These are phyloP conservation scores for Burhinus bistriatus DNA, from an alignment of 2,113 vertebrate genomes.

Conservation along the genomic window DNA sequence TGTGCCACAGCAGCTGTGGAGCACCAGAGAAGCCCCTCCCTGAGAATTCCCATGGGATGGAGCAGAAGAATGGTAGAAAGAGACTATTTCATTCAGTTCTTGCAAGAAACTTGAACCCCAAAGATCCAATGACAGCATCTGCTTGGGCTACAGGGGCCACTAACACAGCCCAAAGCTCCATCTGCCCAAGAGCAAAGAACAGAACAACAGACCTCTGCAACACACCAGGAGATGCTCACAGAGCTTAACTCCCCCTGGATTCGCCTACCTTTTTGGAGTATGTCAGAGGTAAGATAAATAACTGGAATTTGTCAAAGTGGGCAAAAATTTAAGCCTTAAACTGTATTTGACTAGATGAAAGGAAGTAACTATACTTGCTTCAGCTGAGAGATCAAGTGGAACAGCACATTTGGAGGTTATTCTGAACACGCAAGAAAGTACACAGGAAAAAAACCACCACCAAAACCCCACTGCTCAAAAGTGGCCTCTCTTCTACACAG, in stretches of 20 bases:
- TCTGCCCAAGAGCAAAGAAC: background rate
- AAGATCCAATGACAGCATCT: background rate
- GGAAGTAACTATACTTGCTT: background rate
- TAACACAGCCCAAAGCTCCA: background rate
- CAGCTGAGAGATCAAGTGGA: background rate
- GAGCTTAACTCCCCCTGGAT: background rate
- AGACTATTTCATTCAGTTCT: background rate
- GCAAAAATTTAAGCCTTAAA: background rate
- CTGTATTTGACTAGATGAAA: background rate
- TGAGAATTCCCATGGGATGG: background rate
- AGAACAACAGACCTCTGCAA: background rate
- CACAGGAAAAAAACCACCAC: background rate
- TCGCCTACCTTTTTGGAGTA: fast-evolving
- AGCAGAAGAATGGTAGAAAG: background rate
- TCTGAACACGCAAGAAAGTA: background rate
- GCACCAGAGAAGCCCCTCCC: background rate
- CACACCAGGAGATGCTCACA: background rate
- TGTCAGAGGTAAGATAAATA: background rate
- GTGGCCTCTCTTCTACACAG: background rate
- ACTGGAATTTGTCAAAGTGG: background rate
- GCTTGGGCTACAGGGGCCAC: background rate
- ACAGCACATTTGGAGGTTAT: background rate
- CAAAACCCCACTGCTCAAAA: background rate
- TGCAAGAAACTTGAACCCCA: background rate
- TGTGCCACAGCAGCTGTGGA: background rate